These are phyloP conservation scores for Microtus pennsylvanicus DNA, from an alignment of 2,113 vertebrate species.

Conservation along the genomic window DNA sequence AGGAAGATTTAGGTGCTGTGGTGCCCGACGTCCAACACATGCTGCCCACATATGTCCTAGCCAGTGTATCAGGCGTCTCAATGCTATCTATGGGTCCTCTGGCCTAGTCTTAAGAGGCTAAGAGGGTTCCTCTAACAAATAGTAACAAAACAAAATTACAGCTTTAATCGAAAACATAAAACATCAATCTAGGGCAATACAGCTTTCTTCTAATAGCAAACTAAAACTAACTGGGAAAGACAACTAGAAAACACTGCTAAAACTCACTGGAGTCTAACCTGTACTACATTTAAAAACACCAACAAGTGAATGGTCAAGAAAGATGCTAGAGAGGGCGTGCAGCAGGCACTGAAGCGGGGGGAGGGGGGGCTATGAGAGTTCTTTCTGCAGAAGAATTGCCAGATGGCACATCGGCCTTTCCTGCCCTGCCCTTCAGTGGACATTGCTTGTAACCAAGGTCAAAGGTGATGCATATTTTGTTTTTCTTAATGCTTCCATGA, in stretches of 20 bases:
- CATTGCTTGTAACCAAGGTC: background rate
- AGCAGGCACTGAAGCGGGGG: background rate
- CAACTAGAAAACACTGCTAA: background rate
- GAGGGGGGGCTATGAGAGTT: background rate
- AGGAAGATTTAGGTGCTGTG: background rate
- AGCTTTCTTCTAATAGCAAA: background rate
- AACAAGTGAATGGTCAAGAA: background rate
- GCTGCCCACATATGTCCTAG: background rate
- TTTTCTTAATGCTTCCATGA: background rate
- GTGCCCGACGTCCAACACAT: background rate
- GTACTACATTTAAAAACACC: background rate
- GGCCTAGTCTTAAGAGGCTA: background rate
- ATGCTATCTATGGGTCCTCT: background rate
- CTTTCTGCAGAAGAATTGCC: background rate
- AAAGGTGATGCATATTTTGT: background rate
- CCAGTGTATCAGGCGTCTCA: background rate
- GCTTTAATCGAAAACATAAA: background rate
- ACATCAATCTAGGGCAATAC: background rate
- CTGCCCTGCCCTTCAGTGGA: background rate
- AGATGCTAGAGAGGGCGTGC: background rate
- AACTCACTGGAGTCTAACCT: background rate
- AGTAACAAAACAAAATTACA: background rate
- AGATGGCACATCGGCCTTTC: background rate
- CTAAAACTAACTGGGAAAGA: background rate
- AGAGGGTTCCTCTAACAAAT: background rate